Base-by-base conservation (phyloP, 2,888 invertebrate genomes). In the Pantelozetes paolii region DNA sequence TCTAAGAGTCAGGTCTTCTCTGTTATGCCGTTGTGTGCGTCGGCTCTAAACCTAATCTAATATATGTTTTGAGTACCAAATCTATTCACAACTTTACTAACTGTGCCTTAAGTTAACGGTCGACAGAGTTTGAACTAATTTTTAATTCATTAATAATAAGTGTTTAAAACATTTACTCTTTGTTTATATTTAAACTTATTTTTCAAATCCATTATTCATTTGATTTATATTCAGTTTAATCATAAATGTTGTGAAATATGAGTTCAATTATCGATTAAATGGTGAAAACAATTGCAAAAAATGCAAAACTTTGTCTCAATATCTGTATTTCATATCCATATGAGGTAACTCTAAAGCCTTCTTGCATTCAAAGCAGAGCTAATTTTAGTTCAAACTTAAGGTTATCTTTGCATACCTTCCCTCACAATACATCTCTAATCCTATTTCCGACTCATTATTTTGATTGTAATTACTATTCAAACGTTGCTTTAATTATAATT, bases 351-450 rank as follows among this genome's bases (percentile, higher is more conserved):
- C 42, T 67, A 67, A 42, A 42, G 23, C 32, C 36, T 9, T 64
- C 36, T 67, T 40, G 26, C 20, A 20, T 40, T 67, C 20, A 42
- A 67, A 67, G 36, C 23, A n/a, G 42, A 42, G 40, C 67, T 67
- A 67, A 67, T 23, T 67, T 42, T 67, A 67, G 36, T 67, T 67
- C 67, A 42, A 64, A 67, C 40, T 30, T 62, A 67, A 67, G 67
- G 67, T 67, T 67, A 67, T 67, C 23, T 42, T 42, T 2, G 6
- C 20, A 64, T n/a, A 36, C 64, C 32, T 15, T 57, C 57, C 26
- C 23, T 23, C 18, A 57, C 30, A 30, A 26, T 59, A 2, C 30
- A 26, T 30, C 26, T 20, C 15, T 59, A 59, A 28, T 26, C 28
- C 26, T 23, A 57, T 57, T 57, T 57, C 23, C 20, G 26, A 57